These are phyloP conservation scores for Norana najaformis DNA, from an alignment of 2,888 invertebrate species.

Conservation along the genomic window DNA sequence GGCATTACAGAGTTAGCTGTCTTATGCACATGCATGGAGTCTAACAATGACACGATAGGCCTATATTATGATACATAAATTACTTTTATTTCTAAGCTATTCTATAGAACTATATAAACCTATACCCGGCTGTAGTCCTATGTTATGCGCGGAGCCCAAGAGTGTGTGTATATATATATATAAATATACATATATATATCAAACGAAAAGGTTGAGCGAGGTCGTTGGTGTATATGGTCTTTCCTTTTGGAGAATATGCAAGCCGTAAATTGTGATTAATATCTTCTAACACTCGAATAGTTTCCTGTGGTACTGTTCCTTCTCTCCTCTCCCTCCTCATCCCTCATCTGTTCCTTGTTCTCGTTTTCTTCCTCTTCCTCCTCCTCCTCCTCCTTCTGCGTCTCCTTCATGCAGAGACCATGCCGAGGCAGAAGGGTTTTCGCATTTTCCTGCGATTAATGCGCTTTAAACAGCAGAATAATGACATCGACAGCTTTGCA, in stretches of 20 bases:
- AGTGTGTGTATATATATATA: too few relatives aligned
- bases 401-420: background rate
- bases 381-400: conserved; percentile 27
- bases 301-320: conserved; percentile 16
- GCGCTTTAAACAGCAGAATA: conserved; percentile 22
- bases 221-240: background rate
- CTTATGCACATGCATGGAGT: too few relatives aligned
- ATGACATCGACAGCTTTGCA: conserved; percentile 21
- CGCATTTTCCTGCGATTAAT: conserved; percentile 17
- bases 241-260: background rate
- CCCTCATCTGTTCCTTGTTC: conserved; percentile 39
- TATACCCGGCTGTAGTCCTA: too few relatives aligned
- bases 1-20: too few relatives aligned
- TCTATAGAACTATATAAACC: too few relatives aligned
- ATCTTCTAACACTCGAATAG: background rate
- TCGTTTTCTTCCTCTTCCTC: conserved; percentile 38
- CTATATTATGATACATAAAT: too few relatives aligned
- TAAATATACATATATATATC: too few relatives aligned
- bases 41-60: too few relatives aligned
- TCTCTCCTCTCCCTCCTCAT: conserved; percentile 36
- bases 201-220: too few relatives aligned
- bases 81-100: too few relatives aligned
- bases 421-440: background rate
- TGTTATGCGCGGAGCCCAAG: too few relatives aligned
- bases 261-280: background rate